Evolutionary conservation across 23 tunicate genomes (phyloP), one percentile per base, ranked within the genome.

Genomic region (Halocynthia aurantium): DNA sequence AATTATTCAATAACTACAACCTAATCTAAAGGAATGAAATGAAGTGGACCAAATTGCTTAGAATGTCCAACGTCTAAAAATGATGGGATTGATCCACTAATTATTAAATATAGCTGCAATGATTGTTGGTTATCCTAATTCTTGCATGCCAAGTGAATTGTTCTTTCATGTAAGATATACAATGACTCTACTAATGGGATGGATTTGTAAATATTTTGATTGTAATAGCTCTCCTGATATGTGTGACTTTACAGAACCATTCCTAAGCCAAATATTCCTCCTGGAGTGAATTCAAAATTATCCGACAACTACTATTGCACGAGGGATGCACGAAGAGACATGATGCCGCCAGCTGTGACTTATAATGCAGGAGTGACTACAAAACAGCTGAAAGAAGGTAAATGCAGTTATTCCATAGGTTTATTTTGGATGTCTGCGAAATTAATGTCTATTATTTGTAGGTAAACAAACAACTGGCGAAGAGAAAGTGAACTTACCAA

Each of bases 231-330:
- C 44, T 31, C 44, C 44, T 31, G 44, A 31, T 31, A 31, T 31
- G 44, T 31, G 44, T 31, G 44, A 31, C 44, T 31, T 31, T 31
- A 31, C 44, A 92, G 98, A 68, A 78, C 92, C 8, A 80, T 84
- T 15, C 93, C 98, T 20, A 86, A 86, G 69, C 98, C 98, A n/a
- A 92, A 86, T 49, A 64, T 92, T 19, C 98, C 98, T 15, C 92
- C 92, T 50, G 82, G 88, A 5, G 76, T 63, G 49, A 86, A 75
- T 61, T 66, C 75, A 6, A 81, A 85, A 51, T 69, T 92, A 9
- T 78, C 98, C 9, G 61, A 62, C 74, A 92, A 92, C 62, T 92
- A 92, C 67, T 92, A 92, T 60, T 86, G 82, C 51, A 79, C 85
- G 52, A 78, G 98, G 70, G 98, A 92, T 77, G 75, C 70, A 18